Percentiles rank a stretch among this genome's conserved stretches.
These are phyloP conservation scores for Cylindroiulus punctatus DNA, from an alignment of 2,888 invertebrate species.

Conservation along the genomic window DNA sequence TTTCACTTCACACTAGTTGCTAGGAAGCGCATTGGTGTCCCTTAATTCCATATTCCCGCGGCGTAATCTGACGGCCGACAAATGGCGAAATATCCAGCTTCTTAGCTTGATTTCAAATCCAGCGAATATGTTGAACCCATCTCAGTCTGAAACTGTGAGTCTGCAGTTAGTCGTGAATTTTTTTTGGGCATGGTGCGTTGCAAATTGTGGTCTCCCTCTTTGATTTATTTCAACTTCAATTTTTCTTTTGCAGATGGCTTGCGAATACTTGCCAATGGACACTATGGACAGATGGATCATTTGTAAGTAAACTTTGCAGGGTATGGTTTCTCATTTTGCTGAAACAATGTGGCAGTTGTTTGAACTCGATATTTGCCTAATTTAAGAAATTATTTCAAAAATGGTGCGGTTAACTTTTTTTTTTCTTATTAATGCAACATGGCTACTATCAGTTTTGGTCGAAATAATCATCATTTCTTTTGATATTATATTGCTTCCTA, in stretches of 20 bases:
- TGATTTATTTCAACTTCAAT: background rate
- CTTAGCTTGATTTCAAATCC: constrained; percentile 94
- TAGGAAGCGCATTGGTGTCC: constrained; percentile 80
- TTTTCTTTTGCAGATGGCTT: constrained; percentile 77
- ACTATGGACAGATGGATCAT: constrained; percentile 97
- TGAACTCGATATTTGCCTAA: too few species aligned
- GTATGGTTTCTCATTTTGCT: background rate
- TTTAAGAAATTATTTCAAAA: too few species aligned
- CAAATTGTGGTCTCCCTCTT: background rate
- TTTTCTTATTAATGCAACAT: too few species aligned
- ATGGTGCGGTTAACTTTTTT: too few species aligned
- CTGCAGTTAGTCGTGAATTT: background rate
- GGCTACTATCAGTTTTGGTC: too few species aligned
- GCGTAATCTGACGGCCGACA: constrained; percentile 91
- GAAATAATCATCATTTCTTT: too few species aligned
- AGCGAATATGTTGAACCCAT: constrained; percentile 90
- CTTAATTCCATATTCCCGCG: constrained; percentile 86
- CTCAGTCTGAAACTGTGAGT: constrained; percentile 83
- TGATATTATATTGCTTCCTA: too few species aligned
- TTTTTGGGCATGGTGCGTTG: background rate
- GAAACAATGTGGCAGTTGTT: background rate
- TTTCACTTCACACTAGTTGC: background rate
- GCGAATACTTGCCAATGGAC: constrained; percentile 96
- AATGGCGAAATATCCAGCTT: constrained; percentile 91
- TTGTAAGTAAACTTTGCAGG: constrained; percentile 68